phyloP scores from a whole-genome alignment of 2,113 vertebrate genomes.

The Lathamus discolor region DNA sequence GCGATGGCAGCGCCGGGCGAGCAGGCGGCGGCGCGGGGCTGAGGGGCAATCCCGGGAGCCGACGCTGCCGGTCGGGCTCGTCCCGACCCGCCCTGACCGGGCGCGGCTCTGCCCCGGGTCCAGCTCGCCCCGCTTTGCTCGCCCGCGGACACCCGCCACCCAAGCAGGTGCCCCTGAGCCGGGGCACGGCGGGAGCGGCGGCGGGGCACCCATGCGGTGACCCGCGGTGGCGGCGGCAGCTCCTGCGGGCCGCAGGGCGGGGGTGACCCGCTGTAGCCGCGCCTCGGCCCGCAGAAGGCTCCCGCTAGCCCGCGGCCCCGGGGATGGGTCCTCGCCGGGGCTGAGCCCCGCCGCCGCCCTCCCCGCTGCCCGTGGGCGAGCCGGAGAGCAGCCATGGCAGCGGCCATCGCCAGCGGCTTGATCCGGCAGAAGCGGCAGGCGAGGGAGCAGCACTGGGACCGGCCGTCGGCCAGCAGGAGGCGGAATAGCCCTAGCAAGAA shows the following conservation, averaged over 20 bases:
- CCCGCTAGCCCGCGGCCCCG: neutral
- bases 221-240: neutral
- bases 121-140: neutral
- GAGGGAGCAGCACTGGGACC: conserved; percentile 95
- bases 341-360: neutral
- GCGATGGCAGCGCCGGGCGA: conserved; percentile 28
- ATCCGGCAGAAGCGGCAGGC: conserved; percentile 98
- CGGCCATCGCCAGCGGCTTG: conserved; percentile 96
- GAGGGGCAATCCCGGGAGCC: neutral
- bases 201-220: neutral
- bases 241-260: neutral
- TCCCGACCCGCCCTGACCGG: neutral
- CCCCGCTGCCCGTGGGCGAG: neutral
- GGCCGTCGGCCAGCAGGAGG: conserved; percentile 91
- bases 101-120: neutral
- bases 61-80: neutral
- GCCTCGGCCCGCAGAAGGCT: neutral
- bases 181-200: neutral
- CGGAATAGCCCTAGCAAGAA: conserved; percentile 96
- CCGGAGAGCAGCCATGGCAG: conserved; percentile 86
- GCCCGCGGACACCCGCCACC: neutral
- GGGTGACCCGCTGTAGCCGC: neutral
- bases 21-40: conserved; percentile 1
- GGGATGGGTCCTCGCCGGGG: conserved; percentile 44
- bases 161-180: neutral